These are phyloP conservation scores for Dreissena rostriformis DNA, from an alignment of 1,140 invertebrate genomes.

Conservation along the genomic window DNA sequence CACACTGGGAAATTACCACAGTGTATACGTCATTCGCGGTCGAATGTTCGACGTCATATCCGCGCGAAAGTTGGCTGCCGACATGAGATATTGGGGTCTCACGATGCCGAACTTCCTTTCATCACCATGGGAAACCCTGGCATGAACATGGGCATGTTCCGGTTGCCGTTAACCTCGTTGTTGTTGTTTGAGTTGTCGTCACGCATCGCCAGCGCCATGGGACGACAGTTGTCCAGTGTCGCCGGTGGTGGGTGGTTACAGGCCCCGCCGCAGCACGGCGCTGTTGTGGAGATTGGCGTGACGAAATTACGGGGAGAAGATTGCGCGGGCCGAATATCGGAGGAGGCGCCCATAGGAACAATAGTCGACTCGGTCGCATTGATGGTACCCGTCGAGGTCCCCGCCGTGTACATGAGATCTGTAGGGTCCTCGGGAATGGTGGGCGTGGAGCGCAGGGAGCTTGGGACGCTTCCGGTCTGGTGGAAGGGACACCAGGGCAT, in stretches of 20 bases:
- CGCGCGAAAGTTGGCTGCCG: background rate
- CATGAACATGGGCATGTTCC: constrained; percentile 50
- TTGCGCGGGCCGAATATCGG: background rate
- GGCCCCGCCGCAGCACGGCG: background rate
- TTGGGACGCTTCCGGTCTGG: constrained; percentile 17
- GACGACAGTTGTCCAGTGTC: background rate
- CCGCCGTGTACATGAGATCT: background rate
- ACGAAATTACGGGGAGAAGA: background rate
- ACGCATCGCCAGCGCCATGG: background rate
- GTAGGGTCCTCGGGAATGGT: background rate
- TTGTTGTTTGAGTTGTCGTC: constrained; percentile 7
- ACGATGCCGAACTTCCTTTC: constrained; percentile 29
- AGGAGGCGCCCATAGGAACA: background rate
- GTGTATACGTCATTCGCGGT: no score
- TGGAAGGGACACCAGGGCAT: constrained; percentile 58
- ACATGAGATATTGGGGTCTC: constrained; percentile 21
- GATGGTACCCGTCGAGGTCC: background rate
- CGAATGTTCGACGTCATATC: no score
- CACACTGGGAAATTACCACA: no score
- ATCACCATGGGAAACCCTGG: background rate
- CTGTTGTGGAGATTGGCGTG: background rate
- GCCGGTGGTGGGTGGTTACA: background rate
- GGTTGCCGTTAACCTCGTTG: background rate
- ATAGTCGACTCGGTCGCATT: background rate
- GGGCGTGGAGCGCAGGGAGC: background rate